Evolutionary conservation across 1,140 invertebrate genomes (phyloP).

Genomic region (Mya arenaria): DNA sequence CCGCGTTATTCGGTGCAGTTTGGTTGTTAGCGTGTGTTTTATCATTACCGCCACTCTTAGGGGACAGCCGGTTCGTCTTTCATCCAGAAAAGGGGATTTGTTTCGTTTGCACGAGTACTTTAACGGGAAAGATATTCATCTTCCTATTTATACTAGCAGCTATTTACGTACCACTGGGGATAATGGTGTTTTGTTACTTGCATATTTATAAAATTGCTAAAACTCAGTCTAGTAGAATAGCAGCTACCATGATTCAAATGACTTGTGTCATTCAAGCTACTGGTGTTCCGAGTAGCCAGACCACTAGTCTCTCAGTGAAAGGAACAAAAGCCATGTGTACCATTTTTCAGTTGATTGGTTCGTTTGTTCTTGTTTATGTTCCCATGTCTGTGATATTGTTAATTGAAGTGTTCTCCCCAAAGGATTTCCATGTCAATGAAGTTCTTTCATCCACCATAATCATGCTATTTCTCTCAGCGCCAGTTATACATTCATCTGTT

Average conservation of each 20-base stretch:
- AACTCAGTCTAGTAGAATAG: conserved; percentile 72
- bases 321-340: conserved; percentile 72
- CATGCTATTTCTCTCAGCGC: conserved; percentile 66
- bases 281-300: conserved; percentile 62
- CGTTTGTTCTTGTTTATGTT: conserved; percentile 71
- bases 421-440: conserved; percentile 38
- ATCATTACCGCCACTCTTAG: conserved; percentile 34
- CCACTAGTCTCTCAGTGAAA: conserved; percentile 60
- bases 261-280: conserved; percentile 72
- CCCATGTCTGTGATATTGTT: conserved; percentile 66
- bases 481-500: conserved; percentile 67
- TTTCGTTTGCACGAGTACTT: conserved; percentile 31
- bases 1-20: conserved; percentile 66
- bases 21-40: conserved; percentile 63
- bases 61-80: conserved; percentile 36
- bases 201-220: conserved; percentile 72
- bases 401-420: conserved; percentile 52
- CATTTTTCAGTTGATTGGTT: conserved; percentile 70
- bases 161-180: conserved; percentile 63
- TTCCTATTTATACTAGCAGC: conserved; percentile 60
- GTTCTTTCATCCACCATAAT: conserved; percentile 63
- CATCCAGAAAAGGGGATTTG: conserved; percentile 52
- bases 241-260: conserved; percentile 73
- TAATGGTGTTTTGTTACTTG: conserved; percentile 72
- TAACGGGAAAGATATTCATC: conserved; percentile 58